phyloP scores from a whole-genome alignment of 2,797 vertebrate genomes.

The Gymnodraco acuticeps region DNA sequence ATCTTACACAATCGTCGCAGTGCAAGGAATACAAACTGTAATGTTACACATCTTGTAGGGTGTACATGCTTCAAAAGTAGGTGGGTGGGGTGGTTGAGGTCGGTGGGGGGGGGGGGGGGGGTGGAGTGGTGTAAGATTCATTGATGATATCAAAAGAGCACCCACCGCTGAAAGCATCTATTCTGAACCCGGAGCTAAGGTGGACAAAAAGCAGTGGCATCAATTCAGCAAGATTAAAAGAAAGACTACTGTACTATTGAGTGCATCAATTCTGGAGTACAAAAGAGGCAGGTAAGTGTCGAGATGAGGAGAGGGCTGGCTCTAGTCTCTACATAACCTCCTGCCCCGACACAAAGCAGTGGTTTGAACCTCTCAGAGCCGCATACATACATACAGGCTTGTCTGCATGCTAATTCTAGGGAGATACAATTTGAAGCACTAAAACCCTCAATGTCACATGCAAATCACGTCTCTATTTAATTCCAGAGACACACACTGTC shows the following conservation, averaged over 20 bases:
- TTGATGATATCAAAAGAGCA: conserved; percentile 79
- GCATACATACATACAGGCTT: conserved; percentile 68
- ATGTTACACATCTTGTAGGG: conserved; percentile 41
- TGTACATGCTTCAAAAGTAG: conserved; percentile 50
- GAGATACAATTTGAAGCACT: conserved; percentile 71
- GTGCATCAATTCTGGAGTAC: conserved; percentile 79
- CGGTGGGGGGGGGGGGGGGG: conserved; percentile 37
- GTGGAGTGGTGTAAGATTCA: conserved; percentile 42
- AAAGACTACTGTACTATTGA: conserved; percentile 77
- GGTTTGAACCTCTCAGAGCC: conserved; percentile 78
- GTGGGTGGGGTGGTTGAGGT: no score
- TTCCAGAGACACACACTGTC: conserved; percentile 78
- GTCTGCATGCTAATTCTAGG: conserved; percentile 80
- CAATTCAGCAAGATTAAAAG: conserved; percentile 82
- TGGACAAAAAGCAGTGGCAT: conserved; percentile 78
- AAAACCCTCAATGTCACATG: conserved; percentile 82
- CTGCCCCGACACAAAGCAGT: conserved; percentile 75
- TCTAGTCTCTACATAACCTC: conserved; percentile 82
- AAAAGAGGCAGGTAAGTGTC: conserved; percentile 80
- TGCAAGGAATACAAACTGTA: conserved; percentile 36
- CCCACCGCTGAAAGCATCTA: conserved; percentile 63
- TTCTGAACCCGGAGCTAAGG: conserved; percentile 68
- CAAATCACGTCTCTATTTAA: conserved; percentile 82
- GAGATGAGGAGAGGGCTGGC: conserved; percentile 76
- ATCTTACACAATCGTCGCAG: conserved; percentile 26